A percentile compares a stretch with the other conserved stretches of the same genome.
These are phyloP conservation scores for Tenualosa thibaudeaui DNA, from an alignment of 2,797 vertebrate species.

Conservation along the genomic window DNA sequence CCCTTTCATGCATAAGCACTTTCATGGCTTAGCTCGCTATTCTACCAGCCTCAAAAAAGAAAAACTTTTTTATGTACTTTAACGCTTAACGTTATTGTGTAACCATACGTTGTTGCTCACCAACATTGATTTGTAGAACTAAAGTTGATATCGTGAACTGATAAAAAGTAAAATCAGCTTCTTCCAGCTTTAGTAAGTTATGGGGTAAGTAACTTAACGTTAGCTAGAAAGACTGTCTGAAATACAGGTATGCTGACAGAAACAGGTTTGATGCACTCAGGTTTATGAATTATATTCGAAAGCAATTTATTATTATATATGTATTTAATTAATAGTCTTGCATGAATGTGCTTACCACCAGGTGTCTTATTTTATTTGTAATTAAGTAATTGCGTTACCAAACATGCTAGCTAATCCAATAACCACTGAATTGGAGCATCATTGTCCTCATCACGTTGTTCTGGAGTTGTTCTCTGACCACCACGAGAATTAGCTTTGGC, in stretches of 20 bases:
- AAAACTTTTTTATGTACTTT: not conserved
- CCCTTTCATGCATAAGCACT: not conserved
- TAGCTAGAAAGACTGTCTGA: not conserved
- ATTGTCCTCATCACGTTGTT: conserved; percentile 26
- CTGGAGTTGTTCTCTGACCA: not conserved
- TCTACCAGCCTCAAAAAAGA: not conserved
- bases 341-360: not conserved
- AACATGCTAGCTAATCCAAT: not conserved
- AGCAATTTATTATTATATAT: not conserved
- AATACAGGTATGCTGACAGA: not conserved
- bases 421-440: conserved; percentile 29
- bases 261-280: not conserved
- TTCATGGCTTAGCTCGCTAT: conserved; percentile 1
- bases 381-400: not conserved
- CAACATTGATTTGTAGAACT: not conserved
- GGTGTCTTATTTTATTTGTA: not conserved
- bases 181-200: not conserved
- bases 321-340: not conserved
- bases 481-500: not conserved
- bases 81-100: not conserved
- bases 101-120: not conserved
- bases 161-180: not conserved
- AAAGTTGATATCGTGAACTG: not conserved
- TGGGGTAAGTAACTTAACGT: not conserved
- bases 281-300: not conserved